Evolutionary conservation across 2,888 invertebrate genomes (phyloP), one percentile per base, ranked within the genome.

Genomic region (Archaeoteleia sp.): DNA sequence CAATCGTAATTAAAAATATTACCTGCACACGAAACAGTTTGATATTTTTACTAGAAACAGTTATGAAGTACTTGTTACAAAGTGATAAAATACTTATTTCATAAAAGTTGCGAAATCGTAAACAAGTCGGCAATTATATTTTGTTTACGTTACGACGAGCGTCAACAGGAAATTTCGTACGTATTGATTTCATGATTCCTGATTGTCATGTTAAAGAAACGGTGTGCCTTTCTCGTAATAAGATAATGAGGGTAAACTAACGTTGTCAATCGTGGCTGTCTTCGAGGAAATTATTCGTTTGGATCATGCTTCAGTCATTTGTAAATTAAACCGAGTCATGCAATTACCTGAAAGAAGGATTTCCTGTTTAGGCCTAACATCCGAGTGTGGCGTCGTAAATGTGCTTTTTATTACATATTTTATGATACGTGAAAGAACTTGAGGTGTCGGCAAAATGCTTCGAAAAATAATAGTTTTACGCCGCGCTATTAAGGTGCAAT

Each of bases 281-380:
- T 74, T 69, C 48, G 46, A 53, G 66, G 72, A 77, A 78, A 78
- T 75, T 74, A 76, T 76, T 76, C 75, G 77, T 79, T 78, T 78
- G 74, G 75, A 74, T 73, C 48, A 70, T 57, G 71, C 74, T 73
- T 77, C 61, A 60, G 74, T 70, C 72, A 74, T 74, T 78, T 73
- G 76, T 73, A 78, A 75, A 81, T 81, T 78, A 73, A 78, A 79
- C 76, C 71, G 78, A 81, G 79, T 80, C 82, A 80, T 73, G 77
- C 79, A 82, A 84, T 84, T 82, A 82, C 80, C 81, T 81, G 80
- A 81, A 83, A 84, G 76, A 78, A 83, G 84, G 84, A 84, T 84
- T 84, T 84, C 84, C 84, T 84, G 84, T 83, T 84, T 83, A 81
- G 84, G 77, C 74, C 74, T 74, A 67, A 66, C 51, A 49, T 67